Base-by-base conservation (phyloP, 2,888 invertebrate genomes). In the Catonia carolina region DNA sequence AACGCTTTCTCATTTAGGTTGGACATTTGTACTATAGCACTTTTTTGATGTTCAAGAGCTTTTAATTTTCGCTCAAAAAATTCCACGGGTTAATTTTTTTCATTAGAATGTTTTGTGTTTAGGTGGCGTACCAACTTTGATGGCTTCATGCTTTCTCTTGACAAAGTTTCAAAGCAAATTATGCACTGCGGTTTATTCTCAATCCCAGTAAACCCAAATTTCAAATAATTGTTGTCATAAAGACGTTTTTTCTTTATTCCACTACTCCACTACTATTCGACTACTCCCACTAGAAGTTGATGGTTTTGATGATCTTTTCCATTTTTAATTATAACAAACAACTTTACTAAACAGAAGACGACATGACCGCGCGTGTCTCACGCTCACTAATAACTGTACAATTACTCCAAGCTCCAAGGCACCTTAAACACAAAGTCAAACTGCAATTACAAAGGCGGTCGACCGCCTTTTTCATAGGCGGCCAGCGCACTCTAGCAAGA, bases 121-220 rank as follows among this genome's bases (percentile, higher is more conserved):
- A 53, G 33, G 35, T 55, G 42, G 37, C 50, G 50, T 14, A 39
- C 2, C 14, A 55, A 39, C n/a, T 55, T 55, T 12, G 55, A 55
- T 22, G 55, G 49, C 48, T 55, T 54, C 54, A 54, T 54, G 35
- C 49, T 55, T 35, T 55, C 49, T 10, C 20, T 7, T 51, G 55
- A 50, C 22, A 51, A 55, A 36, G 37, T 50, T 50, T 50, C 37
- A n/a, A 33, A 33, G 50, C 50, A 55, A 55, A 50, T 50, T n/a
- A 51, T 37, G 22, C 50, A 55, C 37, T 55, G 55, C 6, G 55
- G 55, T 55, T 55, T 48, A 36, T 55, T 51, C 8, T 48, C 35
- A 49, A 55, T 49, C n/a, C 45, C 35, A 49, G 55, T 55, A 49
- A 55, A 55, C 15, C 54, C 54, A 12, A 49, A 42, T 54, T 54